Evolutionary conservation across 2,888 invertebrate genomes (phyloP), one percentile per base, ranked within the genome.

Genomic region (Meiosimyza platycephala): DNA sequence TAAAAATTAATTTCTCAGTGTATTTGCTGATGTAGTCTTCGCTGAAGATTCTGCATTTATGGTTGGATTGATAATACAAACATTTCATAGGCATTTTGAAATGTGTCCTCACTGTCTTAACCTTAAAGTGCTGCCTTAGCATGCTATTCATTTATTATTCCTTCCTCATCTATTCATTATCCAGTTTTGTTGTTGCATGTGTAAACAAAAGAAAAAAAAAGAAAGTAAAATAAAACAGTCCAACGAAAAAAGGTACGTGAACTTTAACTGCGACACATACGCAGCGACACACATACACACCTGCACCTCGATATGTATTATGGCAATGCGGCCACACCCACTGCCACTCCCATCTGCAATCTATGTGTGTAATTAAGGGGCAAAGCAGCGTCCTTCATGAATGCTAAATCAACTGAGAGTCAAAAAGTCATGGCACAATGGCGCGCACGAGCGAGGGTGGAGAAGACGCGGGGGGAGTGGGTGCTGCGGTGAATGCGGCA

Each of bases 171-270:
- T 51, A 48, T 48, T 64, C 48, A 22, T 2, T 33, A 64, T 52
- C 51, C 64, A 15, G 18, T 11, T 64, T 47, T 18, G 6, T 50
- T 63, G 12, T 57, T 63, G 50, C 18, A 48, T 16, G 13, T 50
- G 50, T 18, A 22, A 50, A 51, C 7, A 52, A 48, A 28, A 40
- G 40, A 9, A 40, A 40, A 65, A 40, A 65, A 57, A 66, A 54
- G 18, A 12, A 48, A 11, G 52, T 33, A 6, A 50, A 1, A 64
- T 16, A 2, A 16, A 50, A 55, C 48, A 52, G 60, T 59, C 69
- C 72, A 69, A 62, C 28, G 33, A 50, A 60, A 72, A 75, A 76
- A 75, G 76, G 76, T 76, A 75, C 60, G 63, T 75, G 77, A 78
- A 77, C 76, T 77, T 75, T 77, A 65, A 65, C 40, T n/a, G 40